Base-by-base conservation (phyloP, 2,888 invertebrate species). In the Noctuana brunneofusca region DNA sequence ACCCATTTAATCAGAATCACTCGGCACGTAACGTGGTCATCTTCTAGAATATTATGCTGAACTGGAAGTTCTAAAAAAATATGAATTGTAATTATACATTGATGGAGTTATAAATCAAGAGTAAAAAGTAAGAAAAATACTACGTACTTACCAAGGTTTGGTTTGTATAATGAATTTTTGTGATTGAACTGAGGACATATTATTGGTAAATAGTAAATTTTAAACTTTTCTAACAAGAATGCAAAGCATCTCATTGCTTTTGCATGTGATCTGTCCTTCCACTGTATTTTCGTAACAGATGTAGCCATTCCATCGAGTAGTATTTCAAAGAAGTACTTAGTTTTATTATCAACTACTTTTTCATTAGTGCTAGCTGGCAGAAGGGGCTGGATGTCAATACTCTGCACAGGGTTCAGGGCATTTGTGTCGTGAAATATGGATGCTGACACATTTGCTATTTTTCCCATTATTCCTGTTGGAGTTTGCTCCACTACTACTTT, bases 1-100 rank as follows among this genome's bases (percentile, higher is more conserved):
- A 98, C 93, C 98, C 98, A 98, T 83, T 97, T 96, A 67, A 98
- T 96, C 35, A 98, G 91, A 5, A 95, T 95, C 41, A 98, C 97
- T 70, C 97, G 94, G 76, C 97, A 97, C 49, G 93, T 78, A 14
- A 94, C 89, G 80, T 93, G 93, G 84, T 95, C 93, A 75, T 92
- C 94, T 79, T 96, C 93, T 70, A 94, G 84, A 72, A 95, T 94
- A 66, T 95, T 94, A 80, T 95, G 95, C 67, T 96, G 93, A 12
- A 93, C 92, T 41, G 97, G 97, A 68, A 97, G 87, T 73, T 96
- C 96, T 93, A 76, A 20, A 48, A 58, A 46, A 5, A 27, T n/a
- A 30, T n/a, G 30, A 30, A 43, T 22, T 16, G 14, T 14, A 16
- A 5, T 4, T 43, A 8, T 38, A 11, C 14, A 12, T 48, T 22